These are phyloP conservation scores for Gastracanthus pulcherrimus DNA, from an alignment of 2,888 invertebrate genomes.

Conservation along the genomic window DNA sequence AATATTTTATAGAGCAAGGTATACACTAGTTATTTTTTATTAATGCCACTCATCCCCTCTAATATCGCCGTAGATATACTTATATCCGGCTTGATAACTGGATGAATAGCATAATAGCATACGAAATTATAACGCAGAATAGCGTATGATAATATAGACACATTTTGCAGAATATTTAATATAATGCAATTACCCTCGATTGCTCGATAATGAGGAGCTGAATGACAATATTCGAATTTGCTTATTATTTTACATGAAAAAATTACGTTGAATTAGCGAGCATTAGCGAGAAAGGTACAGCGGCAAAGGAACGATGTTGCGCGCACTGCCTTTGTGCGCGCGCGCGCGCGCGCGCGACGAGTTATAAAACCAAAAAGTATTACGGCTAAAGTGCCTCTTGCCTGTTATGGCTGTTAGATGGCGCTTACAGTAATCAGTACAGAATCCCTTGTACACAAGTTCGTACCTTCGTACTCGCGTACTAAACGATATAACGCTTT, in stretches of 20 bases:
- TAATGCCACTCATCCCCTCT: neutral
- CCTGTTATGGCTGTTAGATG: conserved; percentile 19
- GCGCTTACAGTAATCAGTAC: conserved; percentile 4
- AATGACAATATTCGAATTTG: too few relatives aligned
- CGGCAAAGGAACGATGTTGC: neutral
- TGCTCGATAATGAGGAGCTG: too few relatives aligned
- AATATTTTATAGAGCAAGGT: conserved; percentile 77
- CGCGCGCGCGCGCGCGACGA: neutral
- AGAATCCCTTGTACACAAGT: conserved; percentile 6
- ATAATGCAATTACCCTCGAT: too few relatives aligned
- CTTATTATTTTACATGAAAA: too few relatives aligned
- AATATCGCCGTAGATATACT: neutral
- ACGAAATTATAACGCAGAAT: neutral
- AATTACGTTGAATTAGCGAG: neutral
- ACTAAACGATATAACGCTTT: neutral
- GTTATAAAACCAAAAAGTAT: neutral
- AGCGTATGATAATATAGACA: neutral
- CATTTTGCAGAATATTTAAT: neutral
- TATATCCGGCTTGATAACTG: neutral
- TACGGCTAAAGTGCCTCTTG: neutral
- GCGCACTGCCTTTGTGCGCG: neutral
- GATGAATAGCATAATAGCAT: too few relatives aligned
- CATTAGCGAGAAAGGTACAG: neutral
- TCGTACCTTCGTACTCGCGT: neutral
- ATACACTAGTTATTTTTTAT: neutral